phyloP scores from a whole-genome alignment of 2,888 invertebrate species.

The Agrotis ipsilon region DNA sequence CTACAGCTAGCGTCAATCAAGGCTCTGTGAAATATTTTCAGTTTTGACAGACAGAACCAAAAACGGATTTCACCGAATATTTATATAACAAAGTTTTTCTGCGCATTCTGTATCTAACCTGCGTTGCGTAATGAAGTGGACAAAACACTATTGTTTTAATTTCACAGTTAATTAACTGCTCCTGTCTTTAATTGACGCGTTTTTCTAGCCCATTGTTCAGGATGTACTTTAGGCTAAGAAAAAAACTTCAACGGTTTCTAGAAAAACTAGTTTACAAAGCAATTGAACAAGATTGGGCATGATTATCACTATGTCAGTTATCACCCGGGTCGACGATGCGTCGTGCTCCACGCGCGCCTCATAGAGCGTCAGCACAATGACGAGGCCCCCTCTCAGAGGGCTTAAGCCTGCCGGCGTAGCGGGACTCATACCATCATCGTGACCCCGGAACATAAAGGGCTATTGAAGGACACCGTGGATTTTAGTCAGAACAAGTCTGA shows the following conservation, averaged over 20 bases:
- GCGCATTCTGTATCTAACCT: neutral
- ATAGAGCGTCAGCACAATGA: no score
- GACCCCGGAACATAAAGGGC: no score
- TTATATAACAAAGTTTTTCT: neutral
- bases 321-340: no score
- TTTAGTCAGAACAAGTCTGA: no score
- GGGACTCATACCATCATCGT: no score
- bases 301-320: no score
- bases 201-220: constrained; percentile 5
- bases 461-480: no score
- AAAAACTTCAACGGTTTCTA: neutral
- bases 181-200: neutral
- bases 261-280: neutral
- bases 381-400: no score
- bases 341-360: no score
- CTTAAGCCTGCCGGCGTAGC: no score
- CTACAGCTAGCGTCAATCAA: no score
- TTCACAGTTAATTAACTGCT: constrained; percentile 32
- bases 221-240: neutral
- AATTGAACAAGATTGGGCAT: neutral
- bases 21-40: neutral
- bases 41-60: neutral
- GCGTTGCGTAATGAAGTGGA: neutral
- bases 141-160: constrained; percentile 24
- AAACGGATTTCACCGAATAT: neutral